Evolutionary conservation across 2,797 vertebrate genomes (phyloP).

Genomic region (Gadopsis marmoratus): DNA sequence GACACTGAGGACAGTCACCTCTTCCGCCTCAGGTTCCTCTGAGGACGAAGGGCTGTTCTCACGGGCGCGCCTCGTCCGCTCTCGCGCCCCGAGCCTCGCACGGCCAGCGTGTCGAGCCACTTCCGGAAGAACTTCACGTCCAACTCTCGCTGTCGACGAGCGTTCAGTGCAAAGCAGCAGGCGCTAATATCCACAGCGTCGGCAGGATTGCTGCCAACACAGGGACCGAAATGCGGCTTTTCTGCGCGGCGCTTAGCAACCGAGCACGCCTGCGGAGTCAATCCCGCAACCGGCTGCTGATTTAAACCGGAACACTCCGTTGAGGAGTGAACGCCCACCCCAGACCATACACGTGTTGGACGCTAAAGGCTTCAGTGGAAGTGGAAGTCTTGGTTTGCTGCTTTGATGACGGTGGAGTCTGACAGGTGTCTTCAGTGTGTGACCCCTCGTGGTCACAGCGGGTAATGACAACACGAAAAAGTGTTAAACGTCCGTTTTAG

Average conservation of each 20-base stretch:
- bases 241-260: slow-evolving; percentile 50
- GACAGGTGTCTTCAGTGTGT: not conserved
- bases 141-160: too few relatives aligned
- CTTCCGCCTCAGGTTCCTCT: slow-evolving; percentile 52
- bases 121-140: too few relatives aligned
- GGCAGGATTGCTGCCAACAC: too few relatives aligned
- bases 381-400: not conserved
- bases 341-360: not conserved
- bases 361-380: not conserved
- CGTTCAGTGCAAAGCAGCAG: too few relatives aligned
- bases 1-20: not conserved
- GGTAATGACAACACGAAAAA: not conserved
- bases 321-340: too few relatives aligned
- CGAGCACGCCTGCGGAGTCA: slow-evolving; percentile 37
- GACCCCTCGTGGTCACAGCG: not conserved
- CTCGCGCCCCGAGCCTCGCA: too few relatives aligned
- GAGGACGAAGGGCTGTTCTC: not conserved
- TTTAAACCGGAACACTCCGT: too few relatives aligned
- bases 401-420: not conserved
- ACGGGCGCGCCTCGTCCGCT: too few relatives aligned
- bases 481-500: not conserved
- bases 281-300: not conserved
- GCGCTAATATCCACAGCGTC: too few relatives aligned
- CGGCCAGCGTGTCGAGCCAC: too few relatives aligned
- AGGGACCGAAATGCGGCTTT: too few relatives aligned